A percentile compares a stretch with the other conserved stretches of the same genome.
phyloP scores from a whole-genome alignment of 2,888 invertebrate genomes.

The Latrodectus elegans region DNA sequence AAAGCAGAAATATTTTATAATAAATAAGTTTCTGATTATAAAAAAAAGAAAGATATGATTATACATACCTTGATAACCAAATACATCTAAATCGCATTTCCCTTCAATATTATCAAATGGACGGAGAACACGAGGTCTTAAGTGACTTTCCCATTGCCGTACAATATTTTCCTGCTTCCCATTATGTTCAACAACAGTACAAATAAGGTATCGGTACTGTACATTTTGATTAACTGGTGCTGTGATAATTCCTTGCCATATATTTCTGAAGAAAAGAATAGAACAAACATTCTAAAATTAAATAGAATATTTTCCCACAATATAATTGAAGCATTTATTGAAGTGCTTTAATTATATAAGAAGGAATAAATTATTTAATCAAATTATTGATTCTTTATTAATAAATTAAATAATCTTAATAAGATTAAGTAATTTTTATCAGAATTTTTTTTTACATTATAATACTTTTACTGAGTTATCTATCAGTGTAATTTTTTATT shows the following conservation, averaged over 20 bases:
- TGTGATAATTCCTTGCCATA: constrained; percentile 81
- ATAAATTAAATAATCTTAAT: too few relatives aligned
- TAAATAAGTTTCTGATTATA: not conserved
- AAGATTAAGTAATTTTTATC: too few relatives aligned
- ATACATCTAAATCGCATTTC: constrained; percentile 54
- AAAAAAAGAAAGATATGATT: not conserved
- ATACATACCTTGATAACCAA: constrained; percentile 59
- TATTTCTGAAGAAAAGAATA: constrained; percentile 72
- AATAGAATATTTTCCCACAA: not conserved
- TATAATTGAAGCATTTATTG: not conserved
- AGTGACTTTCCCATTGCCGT: constrained; percentile 87
- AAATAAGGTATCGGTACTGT: constrained; percentile 84
- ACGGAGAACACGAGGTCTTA: constrained; percentile 81
- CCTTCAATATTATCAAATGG: constrained; percentile 72
- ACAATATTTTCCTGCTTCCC: constrained; percentile 78
- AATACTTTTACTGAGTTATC: too few relatives aligned
- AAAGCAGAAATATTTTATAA: too few relatives aligned
- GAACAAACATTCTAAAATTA: not conserved
- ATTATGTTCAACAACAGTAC: constrained; percentile 79
- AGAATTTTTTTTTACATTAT: too few relatives aligned
- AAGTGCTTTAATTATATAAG: not conserved
- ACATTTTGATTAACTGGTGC: constrained; percentile 83
- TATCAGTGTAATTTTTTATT: too few relatives aligned
- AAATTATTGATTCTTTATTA: not conserved
- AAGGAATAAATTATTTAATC: not conserved